Evolutionary conservation across 1,140 invertebrate genomes (phyloP), one percentile per base, ranked within the genome.

Genomic region (Drosophila oshimai): DNA sequence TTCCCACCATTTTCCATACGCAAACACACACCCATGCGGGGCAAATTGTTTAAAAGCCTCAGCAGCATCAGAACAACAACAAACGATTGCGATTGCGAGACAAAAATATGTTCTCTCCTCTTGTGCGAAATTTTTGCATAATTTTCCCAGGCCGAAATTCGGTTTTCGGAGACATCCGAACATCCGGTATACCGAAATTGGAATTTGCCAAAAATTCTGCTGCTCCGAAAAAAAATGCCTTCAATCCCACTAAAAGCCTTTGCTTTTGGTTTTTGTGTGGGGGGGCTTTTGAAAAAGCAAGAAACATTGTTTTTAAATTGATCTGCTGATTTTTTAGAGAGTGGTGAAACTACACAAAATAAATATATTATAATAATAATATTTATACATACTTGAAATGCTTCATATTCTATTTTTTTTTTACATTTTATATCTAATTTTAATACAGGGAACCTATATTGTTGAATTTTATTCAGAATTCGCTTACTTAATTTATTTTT

Each of bases 11-110:
- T 60, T 60, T 60, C 20, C 51, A 24, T 13, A 49, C 29, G 39
- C 29, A 70, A 24, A 47, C 36, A 57, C 37, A 37, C 12, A 44
- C 10, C 13, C 7, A 34, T 36, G 28, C 24, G 34, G 46, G 62
- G 29, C 28, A 71, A 71, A 71, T 60, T 61, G 68, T 51, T 72
- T 72, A 71, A 72, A 61, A 72, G 68, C 69, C 60, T 62, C 44
- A 29, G 62, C 39, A 72, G 42, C 45, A 71, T 60, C 64, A 72
- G 54, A 45, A 72, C 39, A 72, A 47, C 45, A 71, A 70, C 64
- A 72, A 67, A 45, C 33, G 41, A 55, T 44, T 44, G 44, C 37
- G 33, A 68, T 53, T 53, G 34, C 60, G 45, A 29, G 51, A 55
- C 51, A 55, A 70, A 61, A 62, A 72, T 62, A 72, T 72, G 54